phyloP scores from a whole-genome alignment of 2,888 invertebrate species.

The Rhaphigaster nebulosa region DNA sequence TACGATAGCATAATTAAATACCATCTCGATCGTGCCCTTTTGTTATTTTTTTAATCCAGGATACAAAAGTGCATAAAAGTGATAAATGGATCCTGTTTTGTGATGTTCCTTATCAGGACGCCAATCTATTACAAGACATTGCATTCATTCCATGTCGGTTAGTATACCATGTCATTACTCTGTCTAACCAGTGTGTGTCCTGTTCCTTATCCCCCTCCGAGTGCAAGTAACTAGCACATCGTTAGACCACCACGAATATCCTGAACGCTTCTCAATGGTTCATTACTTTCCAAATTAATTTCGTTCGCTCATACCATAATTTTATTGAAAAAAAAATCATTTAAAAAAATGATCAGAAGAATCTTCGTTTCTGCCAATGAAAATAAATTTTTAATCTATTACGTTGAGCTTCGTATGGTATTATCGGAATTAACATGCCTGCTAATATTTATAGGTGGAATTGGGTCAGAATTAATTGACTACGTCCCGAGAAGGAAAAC shows the following conservation, averaged over 20 bases:
- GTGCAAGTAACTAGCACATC: background rate
- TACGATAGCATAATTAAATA: background rate
- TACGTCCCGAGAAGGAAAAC: background rate
- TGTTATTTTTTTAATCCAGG: background rate
- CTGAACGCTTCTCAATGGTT: background rate
- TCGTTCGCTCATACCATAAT: background rate
- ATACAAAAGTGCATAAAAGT: background rate
- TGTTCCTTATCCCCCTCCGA: background rate
- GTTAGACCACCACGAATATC: background rate
- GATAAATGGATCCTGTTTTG: background rate
- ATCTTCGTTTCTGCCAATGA: too few species aligned
- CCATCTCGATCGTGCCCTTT: background rate
- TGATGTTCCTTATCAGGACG: background rate
- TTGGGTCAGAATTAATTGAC: background rate
- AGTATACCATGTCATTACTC: slow-evolving; percentile 9
- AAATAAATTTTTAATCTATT: too few species aligned
- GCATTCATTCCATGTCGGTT: background rate
- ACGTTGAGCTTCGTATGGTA: too few species aligned
- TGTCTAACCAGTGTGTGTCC: background rate
- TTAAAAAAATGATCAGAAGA: too few species aligned
- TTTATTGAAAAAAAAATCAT: too few species aligned
- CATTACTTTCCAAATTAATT: background rate
- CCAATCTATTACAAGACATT: background rate
- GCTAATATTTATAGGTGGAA: background rate
- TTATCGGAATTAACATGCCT: too few species aligned